These are phyloP conservation scores for Agapornis canus DNA, from an alignment of 2,797 vertebrate genomes.

Conservation along the genomic window DNA sequence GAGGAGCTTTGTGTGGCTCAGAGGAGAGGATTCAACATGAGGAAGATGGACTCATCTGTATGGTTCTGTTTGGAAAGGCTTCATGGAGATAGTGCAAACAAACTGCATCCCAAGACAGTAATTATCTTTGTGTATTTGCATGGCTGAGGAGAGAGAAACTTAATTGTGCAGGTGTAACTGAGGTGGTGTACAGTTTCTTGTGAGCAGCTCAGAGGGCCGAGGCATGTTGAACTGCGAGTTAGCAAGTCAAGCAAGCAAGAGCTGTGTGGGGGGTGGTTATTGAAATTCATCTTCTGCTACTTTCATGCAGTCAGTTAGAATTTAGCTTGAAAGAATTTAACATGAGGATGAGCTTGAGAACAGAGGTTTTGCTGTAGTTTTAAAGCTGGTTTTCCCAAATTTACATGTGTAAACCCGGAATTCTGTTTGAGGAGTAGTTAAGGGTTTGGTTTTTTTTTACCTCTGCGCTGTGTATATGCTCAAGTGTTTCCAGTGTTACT, in stretches of 20 bases:
- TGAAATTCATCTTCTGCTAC: neutral
- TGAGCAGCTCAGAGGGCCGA: neutral
- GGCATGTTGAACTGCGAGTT: neutral
- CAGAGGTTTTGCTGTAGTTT: neutral
- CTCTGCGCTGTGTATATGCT: neutral
- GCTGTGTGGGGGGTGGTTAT: neutral
- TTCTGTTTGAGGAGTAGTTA: neutral
- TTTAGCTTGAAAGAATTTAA: neutral
- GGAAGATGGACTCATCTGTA: neutral
- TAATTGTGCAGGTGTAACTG: slow-evolving; percentile 28
- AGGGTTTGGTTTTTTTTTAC: neutral
- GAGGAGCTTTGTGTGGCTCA: neutral
- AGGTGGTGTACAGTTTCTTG: neutral
- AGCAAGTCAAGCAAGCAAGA: neutral
- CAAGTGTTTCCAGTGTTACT: neutral
- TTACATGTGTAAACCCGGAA: neutral
- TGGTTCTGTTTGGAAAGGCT: neutral
- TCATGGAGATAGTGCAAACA: neutral
- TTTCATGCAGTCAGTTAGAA: neutral
- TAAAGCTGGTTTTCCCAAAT: neutral
- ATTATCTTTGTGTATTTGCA: neutral
- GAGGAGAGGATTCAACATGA: neutral
- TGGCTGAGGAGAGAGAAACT: neutral
- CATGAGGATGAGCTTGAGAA: neutral
- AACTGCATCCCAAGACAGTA: neutral